Conservation (phyloP, 1,140 invertebrate species). For the Papilio glaucus region DNA sequence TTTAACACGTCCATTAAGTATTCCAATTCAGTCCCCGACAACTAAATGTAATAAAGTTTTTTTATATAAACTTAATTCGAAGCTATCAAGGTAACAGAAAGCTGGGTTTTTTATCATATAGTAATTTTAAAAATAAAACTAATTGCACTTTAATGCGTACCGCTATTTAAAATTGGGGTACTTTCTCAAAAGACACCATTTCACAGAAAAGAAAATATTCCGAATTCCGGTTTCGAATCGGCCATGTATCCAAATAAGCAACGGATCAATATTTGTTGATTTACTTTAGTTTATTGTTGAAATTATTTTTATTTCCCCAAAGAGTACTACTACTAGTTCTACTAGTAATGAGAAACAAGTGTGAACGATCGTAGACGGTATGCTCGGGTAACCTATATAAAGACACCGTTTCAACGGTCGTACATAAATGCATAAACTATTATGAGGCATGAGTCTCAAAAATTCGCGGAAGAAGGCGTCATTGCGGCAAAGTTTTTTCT, state of each 20-base stretch:
- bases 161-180: conserved; percentile 54
- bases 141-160: conserved; percentile 49
- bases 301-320: no score
- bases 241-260: not conserved
- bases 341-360: not conserved
- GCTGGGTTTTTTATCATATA: conserved; percentile 29
- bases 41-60: conserved; percentile 43
- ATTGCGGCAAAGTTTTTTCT: conserved; percentile 52
- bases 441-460: conserved; percentile 56
- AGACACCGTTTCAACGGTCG: conserved; percentile 31
- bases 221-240: conserved; percentile 33
- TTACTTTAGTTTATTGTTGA: not conserved
- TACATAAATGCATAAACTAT: conserved; percentile 40
- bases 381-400: not conserved
- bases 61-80: conserved; percentile 42
- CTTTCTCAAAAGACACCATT: conserved; percentile 53
- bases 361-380: not conserved
- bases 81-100: conserved; percentile 53
- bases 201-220: conserved; percentile 38
- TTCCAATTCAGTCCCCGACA: conserved; percentile 50
- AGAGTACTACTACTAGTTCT: not conserved
- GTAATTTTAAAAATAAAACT: conserved; percentile 43
- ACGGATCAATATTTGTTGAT: not conserved
- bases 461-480: conserved; percentile 51
- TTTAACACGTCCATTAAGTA: conserved; percentile 57